A percentile compares a stretch with the other conserved stretches of the same genome.
Conservation (phyloP, 2,113 vertebrate species). For the Nibea albiflora region DNA sequence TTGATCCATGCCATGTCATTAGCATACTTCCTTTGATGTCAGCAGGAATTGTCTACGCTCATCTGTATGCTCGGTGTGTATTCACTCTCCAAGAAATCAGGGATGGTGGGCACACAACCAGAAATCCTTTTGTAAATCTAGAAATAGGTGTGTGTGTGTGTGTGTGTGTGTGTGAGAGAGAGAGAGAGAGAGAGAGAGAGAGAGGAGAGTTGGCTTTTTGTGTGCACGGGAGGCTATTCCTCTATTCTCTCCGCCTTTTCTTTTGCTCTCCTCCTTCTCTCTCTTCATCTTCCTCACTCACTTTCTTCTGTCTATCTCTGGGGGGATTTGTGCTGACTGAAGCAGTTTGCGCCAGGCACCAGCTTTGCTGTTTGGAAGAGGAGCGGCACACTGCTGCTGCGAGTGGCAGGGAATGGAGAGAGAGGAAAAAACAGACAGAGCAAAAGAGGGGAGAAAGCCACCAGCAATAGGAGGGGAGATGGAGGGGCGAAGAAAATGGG, state of each 20-base stretch:
- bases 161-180: no score
- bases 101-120: conserved; percentile 40
- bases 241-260: conserved; percentile 19
- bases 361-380: conserved; percentile 54
- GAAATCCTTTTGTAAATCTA: conserved; percentile 48
- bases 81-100: conserved; percentile 11
- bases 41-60: conserved; percentile 46
- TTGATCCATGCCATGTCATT: conserved; percentile 31
- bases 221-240: conserved; percentile 27
- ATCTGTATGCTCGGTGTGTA: conserved; percentile 50
- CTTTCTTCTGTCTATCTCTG: conserved; percentile 67
- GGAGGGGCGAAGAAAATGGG: conserved; percentile 49
- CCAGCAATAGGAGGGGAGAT: neutral
- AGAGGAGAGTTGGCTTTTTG: conserved; percentile 32
- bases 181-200: no score
- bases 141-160: conserved; percentile 30
- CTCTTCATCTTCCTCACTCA: conserved; percentile 39
- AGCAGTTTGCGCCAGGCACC: conserved; percentile 76
- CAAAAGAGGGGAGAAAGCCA: conserved; percentile 11
- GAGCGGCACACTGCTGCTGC: conserved; percentile 45
- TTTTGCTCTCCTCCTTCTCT: conserved; percentile 32
- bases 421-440: conserved; percentile 22
- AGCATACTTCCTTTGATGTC: conserved; percentile 62
- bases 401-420: conserved; percentile 45
- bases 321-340: conserved; percentile 82